Base-by-base conservation (phyloP, 2,888 invertebrate genomes). In the Dynastes tityus region DNA sequence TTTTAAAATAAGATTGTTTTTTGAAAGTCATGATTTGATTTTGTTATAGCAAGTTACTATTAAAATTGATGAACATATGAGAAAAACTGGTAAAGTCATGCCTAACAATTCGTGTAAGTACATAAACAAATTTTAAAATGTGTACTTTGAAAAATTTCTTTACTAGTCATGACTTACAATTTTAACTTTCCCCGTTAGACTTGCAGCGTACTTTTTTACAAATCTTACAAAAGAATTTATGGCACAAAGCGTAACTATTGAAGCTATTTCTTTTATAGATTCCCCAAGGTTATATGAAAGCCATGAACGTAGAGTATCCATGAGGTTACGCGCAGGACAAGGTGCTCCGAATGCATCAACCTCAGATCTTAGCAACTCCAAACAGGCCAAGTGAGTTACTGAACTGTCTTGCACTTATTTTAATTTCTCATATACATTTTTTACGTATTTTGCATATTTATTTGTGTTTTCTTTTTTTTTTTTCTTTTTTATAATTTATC, bases 371-470 rank as follows among this genome's bases (percentile, higher is more conserved):
- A 89, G 88, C 81, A 89, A 88, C 80, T 86, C 89, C n/a, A 89
- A 89, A 84, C 89, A 89, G 84, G 88, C 89, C 83, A 90, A 90
- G 90, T 90, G 88, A 89, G 90, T 89, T 87, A 80, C 84, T 82
- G 78, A 80, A 68, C 32, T n/a, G n/a, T 22, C 16, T 11, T 67
- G 1, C 29, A 58, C 1, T 78, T 29, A 37, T 68, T 40, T 45
- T 32, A 51, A 61, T 45, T 68, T 32, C 40, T 64, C 61, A 29
- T 49, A 65, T 64, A n/a, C 16, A n/a, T 37, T 68, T 71, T 61
- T 71, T 27, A 55, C 70, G 22, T 64, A 16, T 8, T 61, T 71
- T 76, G 32, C 75, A 40, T 64, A n/a, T 77, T n/a, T 27, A 22
- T 75, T 71, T 65, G 22, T 49, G 37, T 71, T 81, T 79, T 77